phyloP scores from a whole-genome alignment of 2,888 invertebrate species.

The Nebria brevicollis region DNA sequence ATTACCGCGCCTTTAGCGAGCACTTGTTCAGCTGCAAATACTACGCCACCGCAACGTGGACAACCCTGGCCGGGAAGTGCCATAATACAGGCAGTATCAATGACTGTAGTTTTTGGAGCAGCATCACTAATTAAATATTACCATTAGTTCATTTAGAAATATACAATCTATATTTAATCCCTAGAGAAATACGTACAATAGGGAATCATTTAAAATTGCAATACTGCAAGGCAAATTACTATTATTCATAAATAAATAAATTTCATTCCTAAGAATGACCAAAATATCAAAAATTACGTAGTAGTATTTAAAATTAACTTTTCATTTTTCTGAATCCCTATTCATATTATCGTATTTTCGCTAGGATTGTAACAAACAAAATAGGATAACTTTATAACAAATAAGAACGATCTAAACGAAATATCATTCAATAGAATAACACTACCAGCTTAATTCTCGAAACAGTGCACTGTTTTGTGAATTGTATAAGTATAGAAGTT shows the following conservation, averaged over 20 bases:
- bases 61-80: conserved; percentile 89
- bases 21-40: conserved; percentile 94
- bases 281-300: too few species aligned
- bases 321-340: too few species aligned
- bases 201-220: too few species aligned
- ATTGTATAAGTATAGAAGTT: conserved; percentile 5
- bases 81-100: conserved; percentile 82
- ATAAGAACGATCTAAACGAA: conserved; percentile 1
- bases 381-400: background rate
- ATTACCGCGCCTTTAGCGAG: conserved; percentile 81
- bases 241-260: too few species aligned
- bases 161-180: background rate
- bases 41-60: conserved; percentile 88
- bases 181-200: background rate
- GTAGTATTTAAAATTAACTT: too few species aligned
- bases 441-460: background rate
- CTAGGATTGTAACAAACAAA: background rate
- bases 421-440: conserved; percentile 15
- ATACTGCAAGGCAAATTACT: too few species aligned
- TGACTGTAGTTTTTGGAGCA: conserved; percentile 80
- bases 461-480: too few species aligned
- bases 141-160: background rate
- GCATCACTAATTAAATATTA: conserved; percentile 69
- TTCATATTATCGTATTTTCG: background rate
- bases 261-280: too few species aligned